A percentile compares a stretch with the other conserved stretches of the same genome.
Evolutionary conservation across 2,888 invertebrate genomes (phyloP).

Genomic region (Chrysolina oricalcia): DNA sequence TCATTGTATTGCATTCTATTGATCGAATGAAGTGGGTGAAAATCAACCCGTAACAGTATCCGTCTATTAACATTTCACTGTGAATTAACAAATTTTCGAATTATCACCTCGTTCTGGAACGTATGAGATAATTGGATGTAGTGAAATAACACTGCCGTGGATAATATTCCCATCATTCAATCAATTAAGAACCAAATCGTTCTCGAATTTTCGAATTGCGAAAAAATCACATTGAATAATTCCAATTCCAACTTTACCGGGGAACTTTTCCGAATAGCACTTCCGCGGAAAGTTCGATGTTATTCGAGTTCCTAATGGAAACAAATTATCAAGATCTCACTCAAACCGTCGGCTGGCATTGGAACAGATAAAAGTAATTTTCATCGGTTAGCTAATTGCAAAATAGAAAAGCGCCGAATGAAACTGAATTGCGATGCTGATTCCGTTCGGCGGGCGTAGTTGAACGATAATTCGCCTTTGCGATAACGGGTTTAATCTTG

Average conservation of each 20-base stretch:
- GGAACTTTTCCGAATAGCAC: slow-evolving; percentile 17
- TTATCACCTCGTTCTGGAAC: too few relatives aligned
- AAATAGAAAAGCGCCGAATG: slow-evolving; percentile 22
- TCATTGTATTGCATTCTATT: too few relatives aligned
- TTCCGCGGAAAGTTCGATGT: slow-evolving; percentile 10
- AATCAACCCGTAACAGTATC: too few relatives aligned
- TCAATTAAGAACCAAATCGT: not conserved
- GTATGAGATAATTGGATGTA: too few relatives aligned
- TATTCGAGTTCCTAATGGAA: slow-evolving; percentile 28
- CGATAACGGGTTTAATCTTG: slow-evolving; percentile 13
- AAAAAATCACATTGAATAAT: slow-evolving; percentile 8
- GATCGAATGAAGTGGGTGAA: too few relatives aligned
- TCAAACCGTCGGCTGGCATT: not conserved
- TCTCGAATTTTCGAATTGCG: not conserved
- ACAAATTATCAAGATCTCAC: slow-evolving; percentile 26
- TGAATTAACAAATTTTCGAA: too few relatives aligned
- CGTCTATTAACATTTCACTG: too few relatives aligned
- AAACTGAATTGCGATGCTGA: slow-evolving; percentile 21
- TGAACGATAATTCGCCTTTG: not conserved
- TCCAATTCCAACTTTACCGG: not conserved
- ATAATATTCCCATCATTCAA: not conserved
- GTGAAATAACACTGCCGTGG: too few relatives aligned
- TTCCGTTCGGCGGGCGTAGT: slow-evolving; percentile 12
- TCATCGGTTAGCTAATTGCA: slow-evolving; percentile 27
- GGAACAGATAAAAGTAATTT: slow-evolving; percentile 29